These are phyloP conservation scores for Phallusia fumigata DNA, from an alignment of 23 tunicate genomes.

Conservation along the genomic window DNA sequence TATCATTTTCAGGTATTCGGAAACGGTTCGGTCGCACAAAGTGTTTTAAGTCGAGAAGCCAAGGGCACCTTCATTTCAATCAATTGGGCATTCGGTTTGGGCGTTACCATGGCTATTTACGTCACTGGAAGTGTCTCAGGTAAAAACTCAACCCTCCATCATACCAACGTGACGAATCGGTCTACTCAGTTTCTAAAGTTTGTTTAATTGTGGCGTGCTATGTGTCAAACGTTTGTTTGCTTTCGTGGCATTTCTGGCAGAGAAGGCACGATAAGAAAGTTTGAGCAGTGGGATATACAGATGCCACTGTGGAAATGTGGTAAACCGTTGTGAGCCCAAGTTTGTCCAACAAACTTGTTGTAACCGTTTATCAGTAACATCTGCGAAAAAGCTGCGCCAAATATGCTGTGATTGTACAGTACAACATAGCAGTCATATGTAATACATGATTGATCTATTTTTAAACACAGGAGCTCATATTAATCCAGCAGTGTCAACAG, in stretches of 20 bases:
- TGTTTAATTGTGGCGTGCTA: too few species aligned
- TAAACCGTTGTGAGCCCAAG: too few species aligned
- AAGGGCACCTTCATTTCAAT: slow-evolving; percentile 62
- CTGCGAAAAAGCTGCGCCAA: neutral
- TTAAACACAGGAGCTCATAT: slow-evolving; percentile 72
- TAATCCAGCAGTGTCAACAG: slow-evolving; percentile 83
- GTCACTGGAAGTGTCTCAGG: slow-evolving; percentile 90
- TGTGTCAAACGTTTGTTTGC: too few species aligned
- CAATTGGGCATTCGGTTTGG: slow-evolving; percentile 81
- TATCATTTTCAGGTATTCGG: slow-evolving; percentile 53
- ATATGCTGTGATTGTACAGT: neutral
- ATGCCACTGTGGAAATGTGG: too few species aligned
- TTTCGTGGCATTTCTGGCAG: too few species aligned
- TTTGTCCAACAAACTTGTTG: neutral
- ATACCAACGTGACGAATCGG: too few species aligned
- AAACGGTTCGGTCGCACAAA: slow-evolving; percentile 89
- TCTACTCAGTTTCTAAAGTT: too few species aligned
- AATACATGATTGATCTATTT: too few species aligned
- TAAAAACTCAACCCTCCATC: neutral
- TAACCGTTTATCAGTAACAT: neutral
- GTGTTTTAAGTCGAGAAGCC: slow-evolving; percentile 64
- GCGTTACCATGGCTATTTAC: slow-evolving; percentile 92
- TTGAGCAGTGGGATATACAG: too few species aligned
- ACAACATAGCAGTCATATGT: neutral
- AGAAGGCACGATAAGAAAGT: too few species aligned